Evolutionary conservation across 2,113 vertebrate genomes (phyloP).

Genomic region (Aramus guarauna): DNA sequence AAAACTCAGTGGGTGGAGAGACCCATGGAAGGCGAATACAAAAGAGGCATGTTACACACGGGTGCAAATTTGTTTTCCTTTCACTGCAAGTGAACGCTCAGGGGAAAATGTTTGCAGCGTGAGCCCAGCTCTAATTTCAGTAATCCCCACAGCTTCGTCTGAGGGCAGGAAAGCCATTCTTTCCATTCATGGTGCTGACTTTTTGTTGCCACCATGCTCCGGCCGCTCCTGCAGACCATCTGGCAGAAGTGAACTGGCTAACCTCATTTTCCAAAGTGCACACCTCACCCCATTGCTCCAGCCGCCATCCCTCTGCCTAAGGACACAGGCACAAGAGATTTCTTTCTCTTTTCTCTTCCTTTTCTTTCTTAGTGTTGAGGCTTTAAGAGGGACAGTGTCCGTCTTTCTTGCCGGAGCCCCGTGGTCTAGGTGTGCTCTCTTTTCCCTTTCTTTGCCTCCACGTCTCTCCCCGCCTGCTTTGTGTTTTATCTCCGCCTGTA

Average conservation of each 20-base stretch:
- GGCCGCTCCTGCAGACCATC: neutral
- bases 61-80: conserved; percentile 58
- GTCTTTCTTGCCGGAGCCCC: neutral
- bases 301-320: neutral
- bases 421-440: conserved; percentile 12
- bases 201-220: neutral
- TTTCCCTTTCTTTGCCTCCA: neutral
- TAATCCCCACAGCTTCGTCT: conserved; percentile 23
- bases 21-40: neutral
- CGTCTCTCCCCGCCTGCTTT: neutral
- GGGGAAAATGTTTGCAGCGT: neutral
- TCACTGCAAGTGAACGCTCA: neutral
- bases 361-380: neutral
- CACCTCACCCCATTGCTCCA: conserved; percentile 26
- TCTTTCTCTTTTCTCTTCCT: conserved; percentile 18
- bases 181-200: neutral
- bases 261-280: conserved; percentile 30
- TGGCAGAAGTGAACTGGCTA: conserved; percentile 14
- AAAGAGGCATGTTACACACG: neutral
- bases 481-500: conserved; percentile 62
- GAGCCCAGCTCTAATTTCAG: conserved; percentile 43
- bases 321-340: neutral
- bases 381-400: neutral
- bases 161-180: conserved; percentile 31
- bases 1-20: conserved; percentile 22